Base-by-base conservation (phyloP, 35 echinoderm and acorn worm species). In the Ophiothrix spiculata region DNA sequence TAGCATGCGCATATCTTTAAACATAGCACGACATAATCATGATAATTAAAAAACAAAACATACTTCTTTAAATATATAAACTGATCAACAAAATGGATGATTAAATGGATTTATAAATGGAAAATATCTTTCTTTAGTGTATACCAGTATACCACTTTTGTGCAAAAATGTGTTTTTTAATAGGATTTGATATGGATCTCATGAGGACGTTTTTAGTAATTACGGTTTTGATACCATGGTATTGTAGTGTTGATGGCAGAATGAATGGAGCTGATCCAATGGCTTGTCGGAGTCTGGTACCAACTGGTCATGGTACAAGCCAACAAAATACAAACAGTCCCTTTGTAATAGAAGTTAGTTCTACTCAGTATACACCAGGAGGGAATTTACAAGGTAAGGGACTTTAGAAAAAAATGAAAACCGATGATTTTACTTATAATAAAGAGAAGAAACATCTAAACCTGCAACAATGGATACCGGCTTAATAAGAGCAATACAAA, bases 381-480 rank as follows among this genome's bases (percentile, higher is more conserved):
- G 60, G 60, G 25, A 69, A 69, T 69, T 25, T 69, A 69, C 60
- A 69, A n/a, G 60, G 60, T 69, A 69, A 25, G 60, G n/a, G n/a
- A n/a, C n/a, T n/a, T n/a, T n/a, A n/a, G n/a, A n/a, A n/a, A n/a
- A n/a, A n/a, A n/a, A n/a, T n/a, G n/a, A n/a, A n/a, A n/a, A n/a
- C n/a, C n/a, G n/a, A n/a, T n/a, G n/a, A n/a, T n/a, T n/a, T n/a
- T n/a, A n/a, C n/a, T n/a, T n/a, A n/a, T n/a, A n/a, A n/a, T n/a
- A n/a, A n/a, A n/a, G n/a, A n/a, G n/a, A n/a, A n/a, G n/a, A n/a
- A n/a, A n/a, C n/a, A n/a, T n/a, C n/a, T n/a, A n/a, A n/a, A n/a
- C n/a, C n/a, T n/a, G n/a, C n/a, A n/a, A n/a, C n/a, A n/a, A n/a
- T n/a, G n/a, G n/a, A n/a, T n/a, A n/a, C n/a, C n/a, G n/a, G n/a